Conservation (phyloP, 2,113 vertebrate genomes). For the Morone saxatilis region DNA sequence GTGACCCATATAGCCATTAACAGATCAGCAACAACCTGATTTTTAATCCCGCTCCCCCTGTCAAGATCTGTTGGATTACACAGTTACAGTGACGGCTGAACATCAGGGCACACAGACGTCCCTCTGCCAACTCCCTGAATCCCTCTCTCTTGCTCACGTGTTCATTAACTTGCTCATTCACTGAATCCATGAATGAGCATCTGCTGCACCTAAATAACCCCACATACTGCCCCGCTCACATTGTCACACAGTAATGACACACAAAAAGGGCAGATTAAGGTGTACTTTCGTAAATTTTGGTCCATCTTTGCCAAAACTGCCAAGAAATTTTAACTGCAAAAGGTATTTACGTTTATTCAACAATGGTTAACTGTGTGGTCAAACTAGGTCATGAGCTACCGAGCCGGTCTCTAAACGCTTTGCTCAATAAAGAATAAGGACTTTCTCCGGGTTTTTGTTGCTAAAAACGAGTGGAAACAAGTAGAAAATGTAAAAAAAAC, state of each 20-base stretch:
- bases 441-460: too few relatives aligned
- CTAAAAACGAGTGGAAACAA: too few relatives aligned
- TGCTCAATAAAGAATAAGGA: too few relatives aligned
- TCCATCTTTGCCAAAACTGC: background rate
- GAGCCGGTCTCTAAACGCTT: too few relatives aligned
- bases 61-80: conserved; percentile 74
- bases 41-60: conserved; percentile 73
- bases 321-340: background rate
- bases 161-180: conserved; percentile 39
- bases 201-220: conserved; percentile 24
- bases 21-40: conserved; percentile 77
- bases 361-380: background rate
- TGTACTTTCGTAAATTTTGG: background rate
- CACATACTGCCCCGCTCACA: background rate
- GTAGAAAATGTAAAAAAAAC: too few relatives aligned
- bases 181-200: conserved; percentile 49
- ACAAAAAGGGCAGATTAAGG: background rate
- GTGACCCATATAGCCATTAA: conserved; percentile 81
- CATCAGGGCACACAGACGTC: conserved; percentile 25
- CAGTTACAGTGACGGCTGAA: conserved; percentile 51
- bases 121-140: conserved; percentile 37
- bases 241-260: background rate
- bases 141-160: conserved; percentile 9
- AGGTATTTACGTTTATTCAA: background rate
- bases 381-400: conserved; percentile 24